Evolutionary conservation across 2,888 invertebrate genomes (phyloP), one percentile per base, ranked within the genome.

Genomic region (Heteromurus nitidus): DNA sequence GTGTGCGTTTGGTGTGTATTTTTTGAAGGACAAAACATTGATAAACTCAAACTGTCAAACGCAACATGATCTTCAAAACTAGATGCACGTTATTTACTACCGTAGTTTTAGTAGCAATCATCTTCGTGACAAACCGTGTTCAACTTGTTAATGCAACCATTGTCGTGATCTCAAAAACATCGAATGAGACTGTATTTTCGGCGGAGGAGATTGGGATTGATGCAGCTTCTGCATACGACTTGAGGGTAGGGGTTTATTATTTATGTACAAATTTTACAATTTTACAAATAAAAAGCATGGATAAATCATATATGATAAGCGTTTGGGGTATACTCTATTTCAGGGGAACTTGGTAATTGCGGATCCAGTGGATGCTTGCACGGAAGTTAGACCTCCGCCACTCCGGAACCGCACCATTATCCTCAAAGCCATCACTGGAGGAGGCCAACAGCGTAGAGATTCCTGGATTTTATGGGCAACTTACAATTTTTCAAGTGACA

Each of bases 201-300:
- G 79, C 81, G 0, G 85, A 85, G 28, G 85, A 85, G 42, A 75
- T 64, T 55, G 85, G 85, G 5, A 79, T 85, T 24, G 85, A 85
- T 69, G 80, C 83, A 20, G 82, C 83, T 1, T 76, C 80, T 18
- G 85, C 83, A 2, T 85, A 82, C 60, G 67, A 80, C 22, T 55
- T 85, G n/a, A 67, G 20, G 76, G 70, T 72, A 20, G 30, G 20
- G 24, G 16, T n/a, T n/a, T n/a, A n/a, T n/a, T n/a, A n/a, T n/a
- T n/a, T n/a, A n/a, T n/a, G n/a, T n/a, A n/a, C n/a, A n/a, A n/a
- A n/a, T n/a, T n/a, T n/a, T n/a, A n/a, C n/a, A n/a, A n/a, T n/a
- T n/a, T n/a, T n/a, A n/a, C n/a, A n/a, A n/a, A n/a, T n/a, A n/a
- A n/a, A n/a, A n/a, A n/a, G n/a, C n/a, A n/a, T n/a, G n/a, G n/a